phyloP scores from a whole-genome alignment of 2,113 vertebrate species.

The Caloenas nicobarica region DNA sequence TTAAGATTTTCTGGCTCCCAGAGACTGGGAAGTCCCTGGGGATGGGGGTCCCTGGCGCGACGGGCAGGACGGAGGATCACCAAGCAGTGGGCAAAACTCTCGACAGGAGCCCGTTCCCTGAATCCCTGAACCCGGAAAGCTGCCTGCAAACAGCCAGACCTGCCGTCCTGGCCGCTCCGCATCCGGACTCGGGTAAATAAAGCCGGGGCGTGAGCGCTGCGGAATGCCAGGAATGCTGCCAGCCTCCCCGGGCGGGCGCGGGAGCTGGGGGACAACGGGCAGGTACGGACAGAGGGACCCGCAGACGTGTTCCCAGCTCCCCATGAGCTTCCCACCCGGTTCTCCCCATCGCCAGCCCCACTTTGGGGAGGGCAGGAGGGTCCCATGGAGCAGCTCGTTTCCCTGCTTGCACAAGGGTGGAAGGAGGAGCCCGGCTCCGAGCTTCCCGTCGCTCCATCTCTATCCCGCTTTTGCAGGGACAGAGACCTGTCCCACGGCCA shows the following conservation, averaged over 20 bases:
- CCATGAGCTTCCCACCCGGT: not conserved
- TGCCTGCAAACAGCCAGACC: not conserved
- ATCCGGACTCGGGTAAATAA: slow-evolving; percentile 6
- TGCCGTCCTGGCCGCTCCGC: not conserved
- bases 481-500: not conserved
- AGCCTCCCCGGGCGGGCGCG: not conserved
- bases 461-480: not conserved
- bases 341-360: rapidly evolving
- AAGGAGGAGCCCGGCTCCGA: not conserved
- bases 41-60: not conserved
- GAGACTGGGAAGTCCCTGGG: not conserved
- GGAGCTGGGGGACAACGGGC: not conserved
- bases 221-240: slow-evolving; percentile 61
- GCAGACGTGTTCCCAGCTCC: not conserved
- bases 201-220: not conserved
- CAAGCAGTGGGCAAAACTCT: not conserved
- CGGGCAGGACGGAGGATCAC: not conserved
- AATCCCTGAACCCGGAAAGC: not conserved
- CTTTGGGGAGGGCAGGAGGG: not conserved
- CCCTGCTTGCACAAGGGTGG: not conserved
- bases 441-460: not conserved
- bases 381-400: not conserved
- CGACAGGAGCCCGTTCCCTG: not conserved
- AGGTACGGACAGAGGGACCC: not conserved
- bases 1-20: not conserved